Evolutionary conservation across 2,888 invertebrate genomes (phyloP).

Genomic region (Phengaris arion): DNA sequence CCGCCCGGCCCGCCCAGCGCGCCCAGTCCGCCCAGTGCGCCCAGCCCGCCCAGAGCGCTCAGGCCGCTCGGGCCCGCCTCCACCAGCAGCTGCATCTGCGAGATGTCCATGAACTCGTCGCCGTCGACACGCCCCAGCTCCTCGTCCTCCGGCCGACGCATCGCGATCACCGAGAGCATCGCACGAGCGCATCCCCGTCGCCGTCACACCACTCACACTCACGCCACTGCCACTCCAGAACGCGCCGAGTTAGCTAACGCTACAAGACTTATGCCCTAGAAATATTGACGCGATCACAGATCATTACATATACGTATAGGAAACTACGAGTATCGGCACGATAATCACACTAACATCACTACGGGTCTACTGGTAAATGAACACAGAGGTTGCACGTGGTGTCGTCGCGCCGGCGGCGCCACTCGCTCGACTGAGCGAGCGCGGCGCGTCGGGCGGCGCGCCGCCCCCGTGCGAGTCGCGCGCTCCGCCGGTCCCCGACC

Average conservation of each 20-base stretch:
- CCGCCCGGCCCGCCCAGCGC: constrained; percentile 51
- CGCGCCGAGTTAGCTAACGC: constrained; percentile 44
- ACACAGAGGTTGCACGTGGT: constrained; percentile 73
- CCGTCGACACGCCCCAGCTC: constrained; percentile 74
- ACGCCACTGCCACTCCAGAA: constrained; percentile 36
- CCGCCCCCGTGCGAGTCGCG: constrained; percentile 61
- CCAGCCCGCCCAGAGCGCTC: constrained; percentile 40
- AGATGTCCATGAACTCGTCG: constrained; percentile 91
- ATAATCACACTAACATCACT: constrained; percentile 56
- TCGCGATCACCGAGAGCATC: constrained; percentile 83
- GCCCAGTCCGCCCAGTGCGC: constrained; percentile 62
- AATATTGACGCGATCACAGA: constrained; percentile 74
- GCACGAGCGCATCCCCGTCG: constrained; percentile 74
- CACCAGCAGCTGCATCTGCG: constrained; percentile 88
- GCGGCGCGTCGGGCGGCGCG: constrained; percentile 73
- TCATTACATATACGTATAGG: constrained; percentile 63
- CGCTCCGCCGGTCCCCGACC: constrained; percentile 66
- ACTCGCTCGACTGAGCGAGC: constrained; percentile 80
- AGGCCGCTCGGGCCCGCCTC: constrained; percentile 76
- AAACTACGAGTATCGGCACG: constrained; percentile 57
- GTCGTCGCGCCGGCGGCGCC: constrained; percentile 74
- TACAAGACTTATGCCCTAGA: constrained; percentile 48
- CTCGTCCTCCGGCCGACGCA: constrained; percentile 87
- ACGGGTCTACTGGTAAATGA: constrained; percentile 71
- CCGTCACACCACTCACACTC: constrained; percentile 48